Conservation (phyloP, 2,113 vertebrate genomes). For the Engraulis encrasicolus region DNA sequence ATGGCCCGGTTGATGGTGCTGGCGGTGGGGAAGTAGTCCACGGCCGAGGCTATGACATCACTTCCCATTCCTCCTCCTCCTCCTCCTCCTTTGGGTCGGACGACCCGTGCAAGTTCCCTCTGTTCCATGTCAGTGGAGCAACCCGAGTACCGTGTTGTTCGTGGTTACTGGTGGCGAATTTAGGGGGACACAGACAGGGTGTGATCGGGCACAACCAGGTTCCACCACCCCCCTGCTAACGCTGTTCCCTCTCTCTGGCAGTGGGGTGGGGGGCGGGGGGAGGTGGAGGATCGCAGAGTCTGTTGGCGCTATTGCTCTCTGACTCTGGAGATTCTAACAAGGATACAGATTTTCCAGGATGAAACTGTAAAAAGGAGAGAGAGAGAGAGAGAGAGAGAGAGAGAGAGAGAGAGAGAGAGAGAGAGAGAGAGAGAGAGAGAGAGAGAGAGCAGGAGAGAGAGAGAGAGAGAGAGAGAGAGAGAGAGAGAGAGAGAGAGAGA, state of each 20-base stretch:
- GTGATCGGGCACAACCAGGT: no score
- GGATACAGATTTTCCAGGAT: conserved; percentile 48
- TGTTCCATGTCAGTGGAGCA: no score
- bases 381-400: conserved; percentile 21
- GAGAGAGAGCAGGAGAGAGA: conserved; percentile 22
- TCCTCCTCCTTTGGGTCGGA: conserved; percentile 81
- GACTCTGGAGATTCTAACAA: conserved; percentile 52
- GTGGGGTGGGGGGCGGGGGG: no score
- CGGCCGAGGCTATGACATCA: no score
- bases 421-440: conserved; percentile 20
- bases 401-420: conserved; percentile 24
- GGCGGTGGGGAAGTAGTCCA: conserved; percentile 77
- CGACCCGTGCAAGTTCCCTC: conserved; percentile 85
- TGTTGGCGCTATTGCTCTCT: conserved; percentile 49
- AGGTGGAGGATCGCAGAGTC: conserved; percentile 41
- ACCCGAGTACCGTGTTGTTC: no score
- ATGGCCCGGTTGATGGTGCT: conserved; percentile 52
- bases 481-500: conserved; percentile 23
- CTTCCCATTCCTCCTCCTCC: no score
- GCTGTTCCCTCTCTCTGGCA: conserved; percentile 37
- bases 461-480: conserved; percentile 19
- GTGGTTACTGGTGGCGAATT: conserved; percentile 38
- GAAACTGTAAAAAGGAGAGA: conserved; percentile 49
- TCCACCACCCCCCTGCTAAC: conserved; percentile 18
- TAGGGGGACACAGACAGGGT: conserved; percentile 26